These are phyloP conservation scores for Rhabdophis nuchalis DNA, from an alignment of 2,797 vertebrate genomes.

Conservation along the genomic window DNA sequence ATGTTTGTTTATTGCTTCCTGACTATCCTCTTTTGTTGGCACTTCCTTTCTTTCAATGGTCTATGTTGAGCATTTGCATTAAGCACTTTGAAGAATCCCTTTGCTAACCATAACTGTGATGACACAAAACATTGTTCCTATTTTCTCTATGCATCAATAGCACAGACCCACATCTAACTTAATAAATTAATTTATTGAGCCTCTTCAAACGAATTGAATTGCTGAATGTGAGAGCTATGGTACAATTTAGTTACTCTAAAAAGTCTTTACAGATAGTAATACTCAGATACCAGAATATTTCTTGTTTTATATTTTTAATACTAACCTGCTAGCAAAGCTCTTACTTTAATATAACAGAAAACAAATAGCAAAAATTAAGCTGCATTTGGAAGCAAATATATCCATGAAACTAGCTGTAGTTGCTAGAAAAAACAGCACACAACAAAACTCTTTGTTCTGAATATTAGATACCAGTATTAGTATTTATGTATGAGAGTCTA, in stretches of 20 bases:
- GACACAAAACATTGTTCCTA: fast-evolving
- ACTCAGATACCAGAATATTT: background rate
- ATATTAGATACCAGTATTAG: background rate
- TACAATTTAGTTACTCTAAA: fast-evolving
- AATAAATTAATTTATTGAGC: background rate
- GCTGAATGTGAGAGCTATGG: background rate
- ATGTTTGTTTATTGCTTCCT: constrained; percentile 26
- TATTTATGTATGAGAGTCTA: background rate
- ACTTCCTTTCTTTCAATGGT: background rate
- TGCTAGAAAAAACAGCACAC: background rate
- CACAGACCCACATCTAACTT: background rate
- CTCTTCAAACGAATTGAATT: background rate
- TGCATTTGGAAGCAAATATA: constrained; percentile 3
- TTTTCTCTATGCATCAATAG: background rate
- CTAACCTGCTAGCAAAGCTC: background rate
- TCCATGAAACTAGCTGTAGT: background rate
- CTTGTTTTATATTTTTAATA: background rate
- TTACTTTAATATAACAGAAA: constrained; percentile 20
- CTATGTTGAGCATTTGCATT: background rate
- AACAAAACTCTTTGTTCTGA: background rate
- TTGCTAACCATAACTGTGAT: background rate
- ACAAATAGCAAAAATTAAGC: constrained; percentile 2
- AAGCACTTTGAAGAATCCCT: background rate
- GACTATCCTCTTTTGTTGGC: fast-evolving
- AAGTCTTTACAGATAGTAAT: background rate